Evolutionary conservation across 1,140 invertebrate genomes (phyloP), one percentile per base, ranked within the genome.

Genomic region (Cyclargus thomasi): DNA sequence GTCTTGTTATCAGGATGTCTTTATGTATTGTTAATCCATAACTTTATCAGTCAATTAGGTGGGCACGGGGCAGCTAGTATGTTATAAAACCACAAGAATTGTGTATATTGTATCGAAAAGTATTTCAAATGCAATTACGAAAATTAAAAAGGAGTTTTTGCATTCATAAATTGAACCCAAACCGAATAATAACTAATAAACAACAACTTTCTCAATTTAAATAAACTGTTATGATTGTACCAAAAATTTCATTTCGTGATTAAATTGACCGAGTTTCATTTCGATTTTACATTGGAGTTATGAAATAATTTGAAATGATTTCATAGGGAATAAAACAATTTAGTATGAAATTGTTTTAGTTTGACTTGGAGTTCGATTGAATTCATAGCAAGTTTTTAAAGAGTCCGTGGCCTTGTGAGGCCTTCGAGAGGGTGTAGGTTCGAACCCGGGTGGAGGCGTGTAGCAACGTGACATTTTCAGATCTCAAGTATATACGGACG

Each of bases 161-260:
- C 39, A 47, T 47, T 47, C 1, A 47, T 47, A 47, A 16, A 47
- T 47, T 47, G 14, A 47, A 2, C 39, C 39, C 39, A 16, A 47
- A 16, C 14, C 14, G 39, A 47, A 47, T 8, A 3, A 14, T 0
- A 47, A 47, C 6, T 47, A 47, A 47, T 47, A 47, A 47, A 47
- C 14, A 47, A 47, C 3, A 47, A 47, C 39, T 47, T 47, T 47
- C 39, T 47, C 39, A 47, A 47, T 47, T 47, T 47, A 47, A 47
- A 47, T 16, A 47, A 47, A 47, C 39, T 47, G 39, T 47, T 47
- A 47, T 47, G 39, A 47, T 47, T 47, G 39, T 47, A 47, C 14
- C 39, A 47, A 16, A n/a, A 47, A 47, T 47, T 47, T 47, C 39
- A 47, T 47, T 47, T 47, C 39, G 39, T 47, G 39, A 47, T 47